Base-by-base conservation (phyloP, 37 sponge, comb jelly and placozoan genomes). In the Aplysina aerophoba region DNA sequence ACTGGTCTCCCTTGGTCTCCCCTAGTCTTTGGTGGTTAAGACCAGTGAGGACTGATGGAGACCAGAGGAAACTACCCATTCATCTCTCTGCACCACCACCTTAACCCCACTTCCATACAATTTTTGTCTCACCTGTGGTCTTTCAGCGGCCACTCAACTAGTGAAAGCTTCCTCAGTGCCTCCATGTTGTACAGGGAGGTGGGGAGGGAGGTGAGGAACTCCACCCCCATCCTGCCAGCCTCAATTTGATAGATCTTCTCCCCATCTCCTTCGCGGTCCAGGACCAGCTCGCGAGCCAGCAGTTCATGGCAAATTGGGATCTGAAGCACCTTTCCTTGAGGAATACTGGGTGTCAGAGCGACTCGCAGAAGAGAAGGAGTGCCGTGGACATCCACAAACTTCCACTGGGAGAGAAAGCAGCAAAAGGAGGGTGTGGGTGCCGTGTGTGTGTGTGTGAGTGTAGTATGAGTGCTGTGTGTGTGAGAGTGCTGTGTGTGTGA, bases 121-220 rank as follows among this genome's bases (percentile, higher is more conserved):
- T n/a, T 40, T 6, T 12, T 21, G 3, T 15, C 78, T 22, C 21
- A 41, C 78, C 37, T 75, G 78, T 75, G 78, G 24, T 75, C 22
- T 54, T 75, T 75, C 20, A 40, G 78, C 6, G 78, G 78, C 78
- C 78, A 75, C 14, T 75, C 78, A 0, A 75, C 41, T 8, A 75
- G 21, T 13, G 78, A 40, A 11, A 41, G 50, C 16, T 25, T 24
- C 20, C 78, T 30, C 20, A 25, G 41, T 1, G 78, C 44, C 14
- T 75, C 78, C 44, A 75, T 24, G 22, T 13, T 38, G 38, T 40
- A 41, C 22, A 40, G 25, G 4, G 44, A 36, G 78, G 14, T 40
- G 1, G 78, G 78, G 54, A 75, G 50, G 25, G 78, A 19, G 2
- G 38, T 50, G 24, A 75, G 78, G 2, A 44, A 25, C 41, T 75